Evolutionary conservation across 2,888 invertebrate genomes (phyloP).

Genomic region (Lasioglossum malachurum): DNA sequence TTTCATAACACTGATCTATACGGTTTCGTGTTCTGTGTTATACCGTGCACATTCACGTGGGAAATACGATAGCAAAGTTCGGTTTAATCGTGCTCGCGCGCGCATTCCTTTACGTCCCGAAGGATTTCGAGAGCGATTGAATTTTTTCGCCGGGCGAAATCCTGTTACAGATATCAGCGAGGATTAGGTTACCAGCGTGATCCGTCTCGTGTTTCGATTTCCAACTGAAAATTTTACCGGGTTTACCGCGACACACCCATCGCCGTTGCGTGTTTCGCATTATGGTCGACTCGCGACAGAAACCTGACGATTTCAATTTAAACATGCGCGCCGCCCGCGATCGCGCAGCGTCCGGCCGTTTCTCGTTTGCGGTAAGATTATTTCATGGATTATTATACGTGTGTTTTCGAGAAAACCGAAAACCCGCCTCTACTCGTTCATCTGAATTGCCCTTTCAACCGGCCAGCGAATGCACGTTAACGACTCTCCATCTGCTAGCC

Average conservation of each 20-base stretch:
- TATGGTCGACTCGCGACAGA: slow-evolving; percentile 44
- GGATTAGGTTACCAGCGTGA: background rate
- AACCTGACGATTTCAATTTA: slow-evolving; percentile 59
- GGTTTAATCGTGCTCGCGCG: background rate
- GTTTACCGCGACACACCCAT: slow-evolving; percentile 50
- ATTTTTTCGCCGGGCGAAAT: background rate
- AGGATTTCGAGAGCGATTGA: background rate
- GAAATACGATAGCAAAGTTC: background rate
- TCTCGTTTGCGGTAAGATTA: slow-evolving; percentile 57
- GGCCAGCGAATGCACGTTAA: no score
- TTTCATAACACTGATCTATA: no score
- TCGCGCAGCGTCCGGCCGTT: slow-evolving; percentile 16
- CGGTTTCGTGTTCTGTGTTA: no score
- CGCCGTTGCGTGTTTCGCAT: slow-evolving; percentile 49
- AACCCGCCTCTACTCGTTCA: slow-evolving; percentile 9
- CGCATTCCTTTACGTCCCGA: background rate
- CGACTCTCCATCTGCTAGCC: background rate
- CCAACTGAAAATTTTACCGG: slow-evolving; percentile 18
- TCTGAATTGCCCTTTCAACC: slow-evolving; percentile 19
- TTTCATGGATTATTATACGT: slow-evolving; percentile 53
- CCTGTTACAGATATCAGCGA: background rate
- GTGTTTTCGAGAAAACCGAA: slow-evolving; percentile 37
- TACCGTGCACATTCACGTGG: no score
- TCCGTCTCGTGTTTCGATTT: slow-evolving; percentile 53
- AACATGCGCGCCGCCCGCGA: slow-evolving; percentile 28